Percentiles rank a stretch among this genome's conserved stretches.
phyloP scores from a whole-genome alignment of 2,888 invertebrate genomes.

The Drosophila ezoana region DNA sequence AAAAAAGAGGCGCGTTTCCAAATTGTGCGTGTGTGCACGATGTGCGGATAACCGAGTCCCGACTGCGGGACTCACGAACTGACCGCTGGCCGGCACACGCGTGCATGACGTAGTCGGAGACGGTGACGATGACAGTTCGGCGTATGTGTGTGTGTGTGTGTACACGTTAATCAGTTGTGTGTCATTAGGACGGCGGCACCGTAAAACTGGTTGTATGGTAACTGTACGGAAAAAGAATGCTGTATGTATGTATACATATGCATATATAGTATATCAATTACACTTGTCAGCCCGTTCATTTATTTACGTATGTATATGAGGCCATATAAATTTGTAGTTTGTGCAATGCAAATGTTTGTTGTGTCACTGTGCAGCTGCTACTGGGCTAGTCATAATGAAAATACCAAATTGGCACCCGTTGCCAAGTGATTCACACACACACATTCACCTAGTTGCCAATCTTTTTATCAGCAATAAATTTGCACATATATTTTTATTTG shows the following conservation, averaged over 20 bases:
- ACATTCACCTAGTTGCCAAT: neutral
- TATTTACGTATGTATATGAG: neutral
- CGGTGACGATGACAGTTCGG: constrained; percentile 39
- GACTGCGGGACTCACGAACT: constrained; percentile 26
- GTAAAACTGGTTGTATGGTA: constrained; percentile 43
- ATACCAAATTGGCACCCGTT: constrained; percentile 50
- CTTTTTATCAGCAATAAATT: constrained; percentile 57
- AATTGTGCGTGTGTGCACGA: constrained; percentile 46
- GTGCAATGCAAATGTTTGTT: neutral
- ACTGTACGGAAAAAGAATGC: constrained; percentile 3
- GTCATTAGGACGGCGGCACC: constrained; percentile 49
- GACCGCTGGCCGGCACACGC: constrained; percentile 36
- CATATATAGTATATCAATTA: constrained; percentile 1
- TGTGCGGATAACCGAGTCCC: constrained; percentile 18
- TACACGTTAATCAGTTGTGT: constrained; percentile 43
- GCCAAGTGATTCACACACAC: constrained; percentile 41
- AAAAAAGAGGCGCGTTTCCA: constrained; percentile 52
- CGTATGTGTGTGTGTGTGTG: constrained; percentile 15
- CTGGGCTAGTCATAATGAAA: constrained; percentile 51
- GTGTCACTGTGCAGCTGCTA: constrained; percentile 30
- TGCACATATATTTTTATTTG: neutral
- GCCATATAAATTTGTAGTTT: neutral
- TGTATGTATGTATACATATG: too few species aligned
- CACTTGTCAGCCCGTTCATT: constrained; percentile 4
- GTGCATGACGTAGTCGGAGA: constrained; percentile 37